phyloP scores from a whole-genome alignment of 64 coral and sea anemone species.

The Trachythela sp. region DNA sequence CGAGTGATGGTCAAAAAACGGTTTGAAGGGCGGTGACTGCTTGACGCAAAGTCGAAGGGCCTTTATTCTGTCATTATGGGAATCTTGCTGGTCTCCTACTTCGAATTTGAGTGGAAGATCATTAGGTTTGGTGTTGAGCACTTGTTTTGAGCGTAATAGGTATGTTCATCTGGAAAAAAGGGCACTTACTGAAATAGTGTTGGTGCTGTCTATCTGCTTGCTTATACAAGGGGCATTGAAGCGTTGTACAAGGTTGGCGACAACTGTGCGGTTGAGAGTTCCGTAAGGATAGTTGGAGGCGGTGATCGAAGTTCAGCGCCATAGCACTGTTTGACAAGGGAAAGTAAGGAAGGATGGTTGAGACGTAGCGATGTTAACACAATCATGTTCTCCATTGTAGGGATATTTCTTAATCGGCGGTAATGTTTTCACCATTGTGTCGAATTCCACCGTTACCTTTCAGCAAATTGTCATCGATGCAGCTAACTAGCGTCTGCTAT shows the following conservation, averaged over 20 bases:
- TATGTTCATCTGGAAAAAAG: constrained; percentile 29
- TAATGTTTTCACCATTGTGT: too few relatives aligned
- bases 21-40: too few relatives aligned
- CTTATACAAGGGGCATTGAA: constrained; percentile 18
- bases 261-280: neutral
- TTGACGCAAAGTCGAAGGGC: too few relatives aligned
- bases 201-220: constrained; percentile 1
- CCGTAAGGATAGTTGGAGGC: neutral
- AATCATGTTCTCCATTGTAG: neutral
- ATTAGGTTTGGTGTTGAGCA: neutral
- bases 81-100: too few relatives aligned
- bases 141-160: neutral
- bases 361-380: too few relatives aligned
- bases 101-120: neutral
- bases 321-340: neutral
- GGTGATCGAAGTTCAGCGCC: neutral
- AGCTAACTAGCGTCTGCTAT: neutral
- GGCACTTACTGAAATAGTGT: too few relatives aligned
- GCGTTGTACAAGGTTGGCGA: neutral
- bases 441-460: too few relatives aligned
- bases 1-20: too few relatives aligned
- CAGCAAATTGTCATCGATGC: neutral
- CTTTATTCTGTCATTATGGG: too few relatives aligned
- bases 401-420: neutral
- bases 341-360: too few relatives aligned